These are phyloP conservation scores for Hydriomena furcata DNA, from an alignment of 2,888 invertebrate genomes.

Conservation along the genomic window DNA sequence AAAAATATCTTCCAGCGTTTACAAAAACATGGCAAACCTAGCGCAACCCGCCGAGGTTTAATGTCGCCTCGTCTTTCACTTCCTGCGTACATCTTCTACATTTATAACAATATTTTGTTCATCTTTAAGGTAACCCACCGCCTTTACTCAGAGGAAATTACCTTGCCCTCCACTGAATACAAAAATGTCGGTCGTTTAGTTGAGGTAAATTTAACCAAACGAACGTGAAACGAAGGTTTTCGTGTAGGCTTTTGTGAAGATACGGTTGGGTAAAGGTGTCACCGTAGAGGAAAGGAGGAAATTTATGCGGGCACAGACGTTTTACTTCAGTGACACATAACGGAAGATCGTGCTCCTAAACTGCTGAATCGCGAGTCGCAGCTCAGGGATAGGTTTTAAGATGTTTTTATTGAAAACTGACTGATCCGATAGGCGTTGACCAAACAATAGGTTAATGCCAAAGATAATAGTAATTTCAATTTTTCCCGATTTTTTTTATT, in stretches of 20 bases:
- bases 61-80: slow-evolving; percentile 44
- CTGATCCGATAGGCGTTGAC: too few species aligned
- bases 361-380: too few species aligned
- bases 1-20: slow-evolving; percentile 1
- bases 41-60: slow-evolving; percentile 44
- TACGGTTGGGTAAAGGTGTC: slow-evolving; percentile 5
- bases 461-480: too few species aligned
- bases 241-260: slow-evolving; percentile 10
- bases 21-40: slow-evolving; percentile 30
- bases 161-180: slow-evolving; percentile 44
- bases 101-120: slow-evolving; percentile 64
- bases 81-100: slow-evolving; percentile 42
- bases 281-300: background rate
- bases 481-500: too few species aligned
- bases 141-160: slow-evolving; percentile 61
- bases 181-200: slow-evolving; percentile 37
- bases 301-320: background rate
- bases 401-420: too few species aligned
- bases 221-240: slow-evolving; percentile 3
- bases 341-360: too few species aligned
- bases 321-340: background rate
- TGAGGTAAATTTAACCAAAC: slow-evolving; percentile 27
- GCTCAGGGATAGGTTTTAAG: too few species aligned
- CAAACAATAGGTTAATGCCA: too few species aligned
- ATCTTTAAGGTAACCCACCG: slow-evolving; percentile 48